Conservation (phyloP, 2,888 invertebrate species). For the Eilema caniola region DNA sequence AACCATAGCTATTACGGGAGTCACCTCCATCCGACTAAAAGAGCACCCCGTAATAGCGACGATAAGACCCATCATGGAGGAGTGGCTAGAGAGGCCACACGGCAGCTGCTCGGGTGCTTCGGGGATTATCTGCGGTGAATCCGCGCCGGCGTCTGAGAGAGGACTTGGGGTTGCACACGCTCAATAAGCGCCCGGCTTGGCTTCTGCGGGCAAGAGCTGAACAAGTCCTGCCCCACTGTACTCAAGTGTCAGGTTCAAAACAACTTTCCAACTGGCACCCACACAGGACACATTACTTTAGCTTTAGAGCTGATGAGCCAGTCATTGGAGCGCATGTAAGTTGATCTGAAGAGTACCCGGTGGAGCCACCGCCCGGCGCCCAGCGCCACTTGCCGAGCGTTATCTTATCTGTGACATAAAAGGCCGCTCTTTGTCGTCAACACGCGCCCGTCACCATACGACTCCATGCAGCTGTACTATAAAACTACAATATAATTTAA, state of each 20-base stretch:
- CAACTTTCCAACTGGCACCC: background rate
- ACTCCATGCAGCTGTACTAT: slow-evolving; percentile 6
- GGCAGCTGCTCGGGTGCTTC: too few relatives aligned
- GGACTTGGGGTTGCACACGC: too few relatives aligned
- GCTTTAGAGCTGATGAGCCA: background rate
- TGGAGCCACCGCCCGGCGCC: slow-evolving; percentile 31
- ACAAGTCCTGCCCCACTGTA: too few relatives aligned
- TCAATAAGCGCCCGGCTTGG: too few relatives aligned
- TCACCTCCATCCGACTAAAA: too few relatives aligned
- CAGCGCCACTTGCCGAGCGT: slow-evolving; percentile 28
- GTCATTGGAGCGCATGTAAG: slow-evolving; percentile 19
- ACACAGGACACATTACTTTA: background rate
- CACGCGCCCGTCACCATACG: slow-evolving; percentile 20
- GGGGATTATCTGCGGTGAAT: too few relatives aligned
- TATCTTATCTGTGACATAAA: slow-evolving; percentile 73
- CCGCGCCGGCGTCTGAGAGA: too few relatives aligned
- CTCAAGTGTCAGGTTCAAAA: background rate
- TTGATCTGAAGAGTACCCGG: slow-evolving; percentile 35
- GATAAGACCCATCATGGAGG: too few relatives aligned
- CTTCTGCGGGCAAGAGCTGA: too few relatives aligned
- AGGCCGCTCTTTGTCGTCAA: slow-evolving; percentile 58
- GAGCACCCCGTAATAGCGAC: too few relatives aligned
- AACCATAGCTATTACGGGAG: too few relatives aligned
- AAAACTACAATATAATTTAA: slow-evolving; percentile 15
- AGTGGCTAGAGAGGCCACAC: too few relatives aligned